A percentile compares a stretch with the other conserved stretches of the same genome.
Conservation (phyloP, 2,888 invertebrate species). For the Gonocerus acuteangulatus region DNA sequence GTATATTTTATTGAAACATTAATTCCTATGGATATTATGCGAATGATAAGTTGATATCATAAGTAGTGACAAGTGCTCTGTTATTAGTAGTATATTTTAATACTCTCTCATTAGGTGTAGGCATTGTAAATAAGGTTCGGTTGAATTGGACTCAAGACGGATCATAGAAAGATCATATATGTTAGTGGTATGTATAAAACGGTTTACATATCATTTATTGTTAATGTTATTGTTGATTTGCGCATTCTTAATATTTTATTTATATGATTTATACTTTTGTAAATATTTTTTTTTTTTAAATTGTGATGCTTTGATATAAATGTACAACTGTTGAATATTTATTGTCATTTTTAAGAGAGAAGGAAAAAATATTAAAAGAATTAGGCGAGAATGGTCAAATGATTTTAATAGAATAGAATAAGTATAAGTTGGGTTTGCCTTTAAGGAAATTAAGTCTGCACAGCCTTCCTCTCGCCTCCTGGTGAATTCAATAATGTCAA, state of each 20-base stretch:
- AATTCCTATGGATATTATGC: constrained; percentile 25
- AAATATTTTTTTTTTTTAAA: not conserved
- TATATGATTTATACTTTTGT: constrained; percentile 4
- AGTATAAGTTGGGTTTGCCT: too few relatives aligned
- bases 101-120: not conserved
- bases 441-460: too few relatives aligned
- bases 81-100: not conserved
- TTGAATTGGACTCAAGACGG: not conserved
- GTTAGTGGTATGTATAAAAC: not conserved
- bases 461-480: too few relatives aligned
- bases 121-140: not conserved
- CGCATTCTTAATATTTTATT: constrained; percentile 12
- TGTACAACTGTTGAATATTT: constrained; percentile 2
- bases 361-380: too few relatives aligned
- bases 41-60: constrained; percentile 1
- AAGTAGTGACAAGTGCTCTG: not conserved
- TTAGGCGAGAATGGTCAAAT: too few relatives aligned
- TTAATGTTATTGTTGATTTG: constrained; percentile 20
- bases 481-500: too few relatives aligned
- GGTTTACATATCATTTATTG: constrained; percentile 20
- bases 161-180: not conserved
- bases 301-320: constrained; percentile 17
- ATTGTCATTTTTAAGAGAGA: not conserved
- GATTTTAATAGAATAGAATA: too few relatives aligned
- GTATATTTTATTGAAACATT: constrained; percentile 19